phyloP scores from a whole-genome alignment of 2,888 invertebrate species.

The Mythimna impura region DNA sequence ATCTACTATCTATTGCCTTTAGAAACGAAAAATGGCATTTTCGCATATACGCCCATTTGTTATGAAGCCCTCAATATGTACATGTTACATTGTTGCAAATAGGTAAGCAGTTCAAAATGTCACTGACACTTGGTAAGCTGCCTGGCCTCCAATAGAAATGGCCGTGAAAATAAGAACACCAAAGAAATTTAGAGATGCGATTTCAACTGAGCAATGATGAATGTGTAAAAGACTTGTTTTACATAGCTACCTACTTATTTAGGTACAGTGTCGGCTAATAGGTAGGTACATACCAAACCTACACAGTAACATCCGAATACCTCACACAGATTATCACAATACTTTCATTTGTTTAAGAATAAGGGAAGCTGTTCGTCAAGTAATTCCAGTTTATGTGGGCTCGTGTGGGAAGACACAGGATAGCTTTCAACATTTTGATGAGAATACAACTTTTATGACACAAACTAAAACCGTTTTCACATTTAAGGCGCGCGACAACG shows the following conservation, averaged over 20 bases:
- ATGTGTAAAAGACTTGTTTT: neutral
- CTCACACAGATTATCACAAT: conserved; percentile 41
- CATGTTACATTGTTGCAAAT: conserved; percentile 23
- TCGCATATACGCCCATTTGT: too few species aligned
- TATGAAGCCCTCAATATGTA: neutral
- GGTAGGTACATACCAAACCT: neutral
- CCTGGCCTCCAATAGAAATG: conserved; percentile 41
- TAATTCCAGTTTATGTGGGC: conserved; percentile 68
- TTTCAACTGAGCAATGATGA: conserved; percentile 13
- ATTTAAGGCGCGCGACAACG: conserved; percentile 43
- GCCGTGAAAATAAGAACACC: conserved; percentile 36
- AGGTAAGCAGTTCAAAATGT: conserved; percentile 28
- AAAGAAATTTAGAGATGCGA: neutral
- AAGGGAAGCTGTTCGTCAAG: conserved; percentile 70
- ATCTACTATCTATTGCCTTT: too few species aligned
- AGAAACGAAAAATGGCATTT: too few species aligned
- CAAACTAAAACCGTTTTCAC: conserved; percentile 62
- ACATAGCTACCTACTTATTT: neutral
- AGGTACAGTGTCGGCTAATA: conserved; percentile 1
- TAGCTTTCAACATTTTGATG: conserved; percentile 66
- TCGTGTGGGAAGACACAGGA: conserved; percentile 70
- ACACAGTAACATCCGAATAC: conserved; percentile 28
- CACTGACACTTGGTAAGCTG: conserved; percentile 48
- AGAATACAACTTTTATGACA: conserved; percentile 63
- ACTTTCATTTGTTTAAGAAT: conserved; percentile 63